phyloP scores from a whole-genome alignment of 2,888 invertebrate genomes.

The Tenthredo distinguenda region DNA sequence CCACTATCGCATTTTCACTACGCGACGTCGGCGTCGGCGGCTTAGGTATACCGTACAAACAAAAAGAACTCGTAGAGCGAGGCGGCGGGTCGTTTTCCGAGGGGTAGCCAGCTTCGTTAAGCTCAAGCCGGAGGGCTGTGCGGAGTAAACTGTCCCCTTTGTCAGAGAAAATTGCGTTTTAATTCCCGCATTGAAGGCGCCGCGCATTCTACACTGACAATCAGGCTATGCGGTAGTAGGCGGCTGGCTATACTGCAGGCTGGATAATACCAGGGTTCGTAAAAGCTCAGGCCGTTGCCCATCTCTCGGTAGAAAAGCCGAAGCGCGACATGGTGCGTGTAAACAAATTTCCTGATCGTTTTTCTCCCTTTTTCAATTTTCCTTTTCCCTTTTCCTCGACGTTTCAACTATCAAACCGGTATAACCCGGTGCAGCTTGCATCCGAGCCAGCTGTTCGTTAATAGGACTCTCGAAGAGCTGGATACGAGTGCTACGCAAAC shows the following conservation, averaged over 20 bases:
- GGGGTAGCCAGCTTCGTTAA: conserved; percentile 72
- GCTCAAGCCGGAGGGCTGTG: conserved; percentile 66
- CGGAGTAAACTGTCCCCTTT: conserved; percentile 75
- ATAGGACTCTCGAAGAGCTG: conserved; percentile 11
- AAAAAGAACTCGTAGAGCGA: conserved; percentile 65
- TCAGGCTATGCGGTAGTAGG: conserved; percentile 25
- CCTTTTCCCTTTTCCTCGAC: background rate
- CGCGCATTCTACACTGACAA: conserved; percentile 38
- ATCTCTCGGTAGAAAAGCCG: background rate
- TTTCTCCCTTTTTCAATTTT: background rate
- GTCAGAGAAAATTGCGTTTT: conserved; percentile 77
- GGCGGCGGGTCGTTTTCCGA: background rate
- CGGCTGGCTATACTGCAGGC: background rate
- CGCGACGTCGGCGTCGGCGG: background rate
- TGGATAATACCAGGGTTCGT: background rate
- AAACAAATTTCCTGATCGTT: conserved; percentile 37
- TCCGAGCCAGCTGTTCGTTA: conserved; percentile 2
- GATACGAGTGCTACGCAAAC: conserved; percentile 71
- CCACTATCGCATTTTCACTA: background rate
- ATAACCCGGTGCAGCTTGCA: background rate
- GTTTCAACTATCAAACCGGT: conserved; percentile 9
- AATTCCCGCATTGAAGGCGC: conserved; percentile 68
- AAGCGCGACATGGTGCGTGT: background rate
- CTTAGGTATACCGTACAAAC: conserved; percentile 59
- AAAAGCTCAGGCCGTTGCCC: background rate